phyloP scores from a whole-genome alignment of 2,113 vertebrate genomes.

The Phrynosoma blainvillii region DNA sequence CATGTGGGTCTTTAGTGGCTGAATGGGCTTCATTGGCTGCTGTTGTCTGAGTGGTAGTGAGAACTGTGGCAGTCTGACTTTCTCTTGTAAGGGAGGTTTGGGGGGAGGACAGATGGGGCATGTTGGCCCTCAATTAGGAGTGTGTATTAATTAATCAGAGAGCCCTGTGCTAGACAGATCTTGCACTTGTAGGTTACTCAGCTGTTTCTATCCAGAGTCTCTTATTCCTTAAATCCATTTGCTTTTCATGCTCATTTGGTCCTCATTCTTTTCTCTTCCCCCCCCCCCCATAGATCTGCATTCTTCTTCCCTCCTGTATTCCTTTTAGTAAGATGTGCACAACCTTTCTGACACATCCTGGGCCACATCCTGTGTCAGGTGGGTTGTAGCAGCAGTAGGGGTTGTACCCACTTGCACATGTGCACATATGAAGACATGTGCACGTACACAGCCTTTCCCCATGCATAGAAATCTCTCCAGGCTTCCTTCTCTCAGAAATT shows the following conservation, averaged over 20 bases:
- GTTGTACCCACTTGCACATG: neutral
- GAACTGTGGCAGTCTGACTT: conserved; percentile 31
- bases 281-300: neutral
- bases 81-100: conserved; percentile 25
- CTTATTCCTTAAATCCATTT: neutral
- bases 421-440: neutral
- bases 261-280: neutral
- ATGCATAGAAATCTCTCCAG: neutral
- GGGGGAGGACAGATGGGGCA: neutral
- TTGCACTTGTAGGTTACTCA: neutral
- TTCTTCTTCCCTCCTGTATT: neutral
- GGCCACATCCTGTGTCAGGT: no score
- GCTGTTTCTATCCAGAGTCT: neutral
- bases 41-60: conserved; percentile 38
- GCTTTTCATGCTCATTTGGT: neutral
- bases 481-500: neutral
- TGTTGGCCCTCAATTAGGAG: conserved; percentile 30
- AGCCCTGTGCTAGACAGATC: conserved; percentile 8
- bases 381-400: no score
- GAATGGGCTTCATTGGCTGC: conserved; percentile 38
- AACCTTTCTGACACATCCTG: neutral
- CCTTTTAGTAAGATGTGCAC: neutral
- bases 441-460: neutral
- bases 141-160: conserved; percentile 33
- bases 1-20: conserved; percentile 40